Conservation (phyloP, 2,888 invertebrate genomes). For the Tyria jacobaeae region DNA sequence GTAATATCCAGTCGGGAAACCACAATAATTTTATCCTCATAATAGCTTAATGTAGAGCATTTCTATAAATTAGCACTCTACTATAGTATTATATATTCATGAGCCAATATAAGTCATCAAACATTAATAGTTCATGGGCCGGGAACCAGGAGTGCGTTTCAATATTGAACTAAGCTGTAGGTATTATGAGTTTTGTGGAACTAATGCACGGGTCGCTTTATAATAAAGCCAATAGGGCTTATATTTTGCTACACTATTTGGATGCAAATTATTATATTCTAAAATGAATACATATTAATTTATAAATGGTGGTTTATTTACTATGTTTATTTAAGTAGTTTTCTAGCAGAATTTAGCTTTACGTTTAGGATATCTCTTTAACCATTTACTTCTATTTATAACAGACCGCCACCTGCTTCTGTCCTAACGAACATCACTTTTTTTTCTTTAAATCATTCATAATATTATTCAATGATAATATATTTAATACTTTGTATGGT, state of each 20-base stretch:
- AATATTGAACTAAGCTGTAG: constrained; percentile 7
- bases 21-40: not conserved
- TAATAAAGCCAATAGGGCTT: not conserved
- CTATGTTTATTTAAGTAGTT: too few relatives aligned
- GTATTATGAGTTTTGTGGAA: not conserved
- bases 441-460: too few relatives aligned
- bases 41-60: not conserved
- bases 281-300: too few relatives aligned
- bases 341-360: too few relatives aligned
- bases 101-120: constrained; percentile 1
- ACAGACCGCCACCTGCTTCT: too few relatives aligned
- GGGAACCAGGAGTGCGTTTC: not conserved
- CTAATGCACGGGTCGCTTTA: not conserved
- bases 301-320: too few relatives aligned
- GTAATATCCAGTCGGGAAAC: not conserved
- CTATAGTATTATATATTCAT: not conserved
- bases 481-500: too few relatives aligned
- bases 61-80: constrained; percentile 1
- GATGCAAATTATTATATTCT: not conserved
- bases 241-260: not conserved
- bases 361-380: too few relatives aligned
- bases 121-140: not conserved
- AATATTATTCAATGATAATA: too few relatives aligned
- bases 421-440: too few relatives aligned
- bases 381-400: too few relatives aligned